Percentiles rank a stretch among this genome's conserved stretches.
Conservation (phyloP, 2,113 vertebrate species). For the Cnemophilus loriae region DNA sequence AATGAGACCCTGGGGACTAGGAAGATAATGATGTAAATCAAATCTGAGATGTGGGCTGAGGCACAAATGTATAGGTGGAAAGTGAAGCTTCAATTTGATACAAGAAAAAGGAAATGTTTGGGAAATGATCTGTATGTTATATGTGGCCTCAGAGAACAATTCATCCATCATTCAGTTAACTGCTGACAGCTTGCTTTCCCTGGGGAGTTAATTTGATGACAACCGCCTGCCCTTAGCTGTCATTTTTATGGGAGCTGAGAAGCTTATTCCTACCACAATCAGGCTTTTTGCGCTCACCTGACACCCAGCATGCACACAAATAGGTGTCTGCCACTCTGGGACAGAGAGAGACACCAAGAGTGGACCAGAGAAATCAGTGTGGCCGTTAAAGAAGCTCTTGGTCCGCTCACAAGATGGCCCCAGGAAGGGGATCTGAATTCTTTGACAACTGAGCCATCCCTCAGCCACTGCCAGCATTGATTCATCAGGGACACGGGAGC, state of each 20-base stretch:
- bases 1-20: neutral
- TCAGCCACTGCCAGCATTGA: neutral
- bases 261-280: neutral
- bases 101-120: neutral
- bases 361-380: neutral
- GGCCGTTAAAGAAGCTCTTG: neutral
- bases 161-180: neutral
- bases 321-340: neutral
- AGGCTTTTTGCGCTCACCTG: neutral
- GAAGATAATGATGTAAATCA: neutral
- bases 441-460: neutral
- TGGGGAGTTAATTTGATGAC: conserved; percentile 21
- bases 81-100: neutral
- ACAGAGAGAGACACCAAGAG: neutral
- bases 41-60: neutral
- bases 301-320: neutral
- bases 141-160: neutral
- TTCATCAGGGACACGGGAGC: neutral
- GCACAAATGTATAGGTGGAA: neutral
- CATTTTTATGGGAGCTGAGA: neutral
- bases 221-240: neutral
- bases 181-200: conserved; percentile 28
- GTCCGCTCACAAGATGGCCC: neutral
- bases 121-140: neutral
- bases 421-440: neutral